Base-by-base conservation (phyloP, 92 coral and sea anemone genomes). In the Desmophyllum pertusum region DNA sequence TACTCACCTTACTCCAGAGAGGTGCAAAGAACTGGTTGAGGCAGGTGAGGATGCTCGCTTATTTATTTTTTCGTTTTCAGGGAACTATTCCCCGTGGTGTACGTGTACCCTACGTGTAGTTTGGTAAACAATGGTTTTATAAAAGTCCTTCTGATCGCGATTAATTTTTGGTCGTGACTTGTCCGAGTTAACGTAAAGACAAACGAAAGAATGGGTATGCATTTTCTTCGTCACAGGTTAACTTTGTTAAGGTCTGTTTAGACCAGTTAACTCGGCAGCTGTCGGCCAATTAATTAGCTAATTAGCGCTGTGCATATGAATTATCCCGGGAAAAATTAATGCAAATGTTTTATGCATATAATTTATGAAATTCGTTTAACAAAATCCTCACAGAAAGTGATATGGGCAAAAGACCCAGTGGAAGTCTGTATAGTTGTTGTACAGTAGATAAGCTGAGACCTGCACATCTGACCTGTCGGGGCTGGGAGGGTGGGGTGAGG, bases 1-100 rank as follows among this genome's bases (percentile, higher is more conserved):
- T 19, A 84, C 93, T 43, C 95, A 86, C 71, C 46, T 86, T 30
- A 92, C 90, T 46, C 93, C 93, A 9, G 89, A 88, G 29, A 75
- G 76, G 63, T 91, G 94, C 63, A 76, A 77, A 50, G 92, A 91
- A 36, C 81, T 91, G 19, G 81, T 91, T 6, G 69, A 85, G 9
- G 79, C 79, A 79, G 94, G 94, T 88, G 55, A 85, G 89, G 4
- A 46, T 36, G 21, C 40, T 43, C 21, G 14, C 0, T 6, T 46
- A 48, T 29, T 17, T 3, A 4, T 38, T 21, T 55, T 55, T 35
- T 59, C n/a, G n/a, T n/a, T 59, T 33, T 2, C 0, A 15, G 23
- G 37, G 40, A 35, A 14, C 21, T 3, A 13, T 33, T 66, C n/a
- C 0, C 40, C 71, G 10, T 35, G 21, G 21, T 13, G 71, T 0